These are phyloP conservation scores for Manis pentadactyla DNA, from an alignment of 2,797 vertebrate species.

Conservation along the genomic window DNA sequence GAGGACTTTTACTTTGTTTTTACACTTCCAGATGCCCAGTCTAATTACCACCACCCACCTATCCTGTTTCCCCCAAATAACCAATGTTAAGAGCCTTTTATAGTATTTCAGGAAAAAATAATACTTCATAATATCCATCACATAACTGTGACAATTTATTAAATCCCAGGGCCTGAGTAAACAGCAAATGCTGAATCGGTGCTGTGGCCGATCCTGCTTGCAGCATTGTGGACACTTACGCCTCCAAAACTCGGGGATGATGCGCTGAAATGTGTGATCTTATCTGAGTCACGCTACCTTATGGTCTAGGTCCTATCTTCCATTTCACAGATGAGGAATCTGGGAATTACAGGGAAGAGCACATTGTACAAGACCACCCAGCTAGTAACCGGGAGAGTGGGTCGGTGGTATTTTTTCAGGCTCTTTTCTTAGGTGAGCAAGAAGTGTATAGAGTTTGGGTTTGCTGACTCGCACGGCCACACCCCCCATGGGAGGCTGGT, in stretches of 20 bases:
- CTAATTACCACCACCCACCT: background rate
- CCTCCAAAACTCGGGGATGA: background rate
- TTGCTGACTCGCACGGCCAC: background rate
- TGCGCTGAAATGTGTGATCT: background rate
- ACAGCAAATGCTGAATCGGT: no score
- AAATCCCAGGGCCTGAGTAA: background rate
- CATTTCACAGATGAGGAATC: background rate
- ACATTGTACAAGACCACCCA: background rate
- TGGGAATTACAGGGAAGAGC: no score
- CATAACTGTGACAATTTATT: background rate
- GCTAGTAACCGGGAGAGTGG: background rate
- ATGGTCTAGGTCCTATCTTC: no score
- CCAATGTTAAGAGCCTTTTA: background rate
- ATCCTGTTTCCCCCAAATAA: background rate
- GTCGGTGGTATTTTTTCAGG: background rate
- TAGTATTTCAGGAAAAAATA: background rate
- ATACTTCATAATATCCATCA: no score
- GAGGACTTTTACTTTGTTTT: background rate
- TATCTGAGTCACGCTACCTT: no score
- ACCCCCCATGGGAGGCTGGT: accelerated
- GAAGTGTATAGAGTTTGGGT: background rate
- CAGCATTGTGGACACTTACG: no score
- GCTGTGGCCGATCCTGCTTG: no score
- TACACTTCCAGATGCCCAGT: background rate
- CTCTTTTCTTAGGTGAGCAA: background rate